phyloP scores from a whole-genome alignment of 2,113 vertebrate species.

The Chrysemys picta region DNA sequence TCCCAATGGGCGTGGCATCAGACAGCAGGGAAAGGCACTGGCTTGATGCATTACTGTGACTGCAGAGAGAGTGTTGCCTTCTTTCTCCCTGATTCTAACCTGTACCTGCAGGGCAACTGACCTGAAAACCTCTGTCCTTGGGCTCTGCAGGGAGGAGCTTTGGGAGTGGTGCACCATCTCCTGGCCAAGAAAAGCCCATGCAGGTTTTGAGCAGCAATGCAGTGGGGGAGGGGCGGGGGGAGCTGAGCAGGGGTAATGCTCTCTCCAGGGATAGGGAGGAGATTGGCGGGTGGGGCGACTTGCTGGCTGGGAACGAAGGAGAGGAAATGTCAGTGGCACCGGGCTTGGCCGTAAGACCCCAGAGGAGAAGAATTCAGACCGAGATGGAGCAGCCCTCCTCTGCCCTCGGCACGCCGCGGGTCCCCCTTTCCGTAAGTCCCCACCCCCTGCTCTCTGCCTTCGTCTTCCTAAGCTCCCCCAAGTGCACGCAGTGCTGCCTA shows the following conservation, averaged over 20 bases:
- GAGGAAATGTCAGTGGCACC: background rate
- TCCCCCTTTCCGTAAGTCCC: background rate
- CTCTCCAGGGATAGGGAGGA: background rate
- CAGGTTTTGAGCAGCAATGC: background rate
- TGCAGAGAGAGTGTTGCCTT: background rate
- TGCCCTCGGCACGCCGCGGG: background rate
- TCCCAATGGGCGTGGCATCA: background rate
- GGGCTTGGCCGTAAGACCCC: background rate
- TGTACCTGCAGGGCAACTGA: background rate
- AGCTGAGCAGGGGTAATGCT: background rate
- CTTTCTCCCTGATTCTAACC: background rate
- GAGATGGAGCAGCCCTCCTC: background rate
- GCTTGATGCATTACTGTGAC: background rate
- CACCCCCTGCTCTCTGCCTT: background rate
- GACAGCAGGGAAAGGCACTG: background rate
- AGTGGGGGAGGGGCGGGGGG: background rate
- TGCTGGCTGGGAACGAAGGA: background rate
- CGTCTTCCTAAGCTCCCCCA: fast-evolving
- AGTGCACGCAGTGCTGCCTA: background rate
- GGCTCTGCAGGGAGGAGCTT: background rate
- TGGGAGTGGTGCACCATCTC: background rate
- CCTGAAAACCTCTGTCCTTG: background rate
- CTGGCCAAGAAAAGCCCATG: background rate
- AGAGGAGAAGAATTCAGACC: background rate
- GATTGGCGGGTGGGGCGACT: background rate